Conservation (phyloP, 2,888 invertebrate genomes). For the Spodoptera littoralis region DNA sequence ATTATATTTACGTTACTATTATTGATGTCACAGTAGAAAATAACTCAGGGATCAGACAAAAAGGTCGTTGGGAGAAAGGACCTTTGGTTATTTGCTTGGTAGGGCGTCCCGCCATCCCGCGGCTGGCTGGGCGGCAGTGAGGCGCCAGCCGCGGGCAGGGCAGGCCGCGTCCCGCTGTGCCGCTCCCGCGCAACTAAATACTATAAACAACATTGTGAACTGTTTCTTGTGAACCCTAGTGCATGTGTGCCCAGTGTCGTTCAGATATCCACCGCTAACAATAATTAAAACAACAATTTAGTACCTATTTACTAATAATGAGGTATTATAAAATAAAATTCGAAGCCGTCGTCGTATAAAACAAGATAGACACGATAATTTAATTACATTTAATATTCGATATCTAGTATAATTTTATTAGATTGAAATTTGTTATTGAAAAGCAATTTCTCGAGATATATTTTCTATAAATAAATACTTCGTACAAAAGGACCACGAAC, state of each 20-base stretch:
- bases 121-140: constrained; percentile 64
- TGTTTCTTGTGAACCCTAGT: constrained; percentile 30
- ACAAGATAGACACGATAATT: constrained; percentile 18
- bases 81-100: constrained; percentile 49
- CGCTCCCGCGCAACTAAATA: constrained; percentile 50
- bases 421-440: not conserved
- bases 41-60: constrained; percentile 44
- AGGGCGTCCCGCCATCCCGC: constrained; percentile 38
- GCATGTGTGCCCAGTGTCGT: constrained; percentile 15
- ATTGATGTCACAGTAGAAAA: constrained; percentile 33
- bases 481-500: constrained; percentile 6
- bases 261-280: constrained; percentile 19
- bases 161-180: constrained; percentile 51
- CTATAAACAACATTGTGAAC: constrained; percentile 43
- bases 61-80: constrained; percentile 55
- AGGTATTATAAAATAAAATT: constrained; percentile 8
- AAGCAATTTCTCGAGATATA: not conserved
- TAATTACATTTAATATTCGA: constrained; percentile 21
- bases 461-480: constrained; percentile 3
- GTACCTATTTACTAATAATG: not conserved
- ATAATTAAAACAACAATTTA: not conserved
- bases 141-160: constrained; percentile 63
- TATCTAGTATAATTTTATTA: constrained; percentile 10
- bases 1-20: constrained; percentile 15
- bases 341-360: constrained; percentile 6